Evolutionary conservation across 2,888 invertebrate genomes (phyloP).

Genomic region (Invenusta paracnida): DNA sequence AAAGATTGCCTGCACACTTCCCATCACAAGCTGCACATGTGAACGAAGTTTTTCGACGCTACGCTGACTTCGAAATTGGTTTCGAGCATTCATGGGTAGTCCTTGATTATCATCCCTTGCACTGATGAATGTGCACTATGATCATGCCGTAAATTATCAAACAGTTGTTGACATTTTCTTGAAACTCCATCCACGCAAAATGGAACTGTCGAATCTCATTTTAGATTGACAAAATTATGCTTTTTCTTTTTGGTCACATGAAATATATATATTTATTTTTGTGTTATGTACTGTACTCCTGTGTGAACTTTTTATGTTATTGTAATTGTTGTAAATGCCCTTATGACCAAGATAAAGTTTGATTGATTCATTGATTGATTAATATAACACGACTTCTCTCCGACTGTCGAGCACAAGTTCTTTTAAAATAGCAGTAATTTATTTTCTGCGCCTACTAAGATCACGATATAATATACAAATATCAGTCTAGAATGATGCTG

Average conservation of each 20-base stretch:
- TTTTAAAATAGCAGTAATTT: no score
- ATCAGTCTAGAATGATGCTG: background rate
- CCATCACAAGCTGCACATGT: conserved; percentile 14
- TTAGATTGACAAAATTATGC: conserved; percentile 18
- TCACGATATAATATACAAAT: background rate
- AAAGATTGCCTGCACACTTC: conserved; percentile 8
- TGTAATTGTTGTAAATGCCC: background rate
- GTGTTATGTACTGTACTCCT: background rate
- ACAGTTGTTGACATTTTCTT: conserved; percentile 1
- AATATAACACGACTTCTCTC: background rate
- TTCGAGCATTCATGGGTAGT: background rate
- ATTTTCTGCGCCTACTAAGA: background rate
- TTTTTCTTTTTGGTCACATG: background rate
- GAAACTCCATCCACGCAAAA: background rate
- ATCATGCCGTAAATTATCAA: conserved; percentile 7
- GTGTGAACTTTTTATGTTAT: background rate
- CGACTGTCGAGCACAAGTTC: background rate
- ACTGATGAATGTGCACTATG: background rate
- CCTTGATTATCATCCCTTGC: conserved; percentile 1
- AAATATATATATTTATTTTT: background rate
- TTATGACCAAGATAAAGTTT: background rate
- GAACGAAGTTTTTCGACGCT: background rate
- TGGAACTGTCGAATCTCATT: background rate
- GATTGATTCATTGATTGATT: no score
- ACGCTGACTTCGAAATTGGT: conserved; percentile 7